Base-by-base conservation (phyloP, 2,888 invertebrate species). In the Drosophila suboccidentalis region DNA sequence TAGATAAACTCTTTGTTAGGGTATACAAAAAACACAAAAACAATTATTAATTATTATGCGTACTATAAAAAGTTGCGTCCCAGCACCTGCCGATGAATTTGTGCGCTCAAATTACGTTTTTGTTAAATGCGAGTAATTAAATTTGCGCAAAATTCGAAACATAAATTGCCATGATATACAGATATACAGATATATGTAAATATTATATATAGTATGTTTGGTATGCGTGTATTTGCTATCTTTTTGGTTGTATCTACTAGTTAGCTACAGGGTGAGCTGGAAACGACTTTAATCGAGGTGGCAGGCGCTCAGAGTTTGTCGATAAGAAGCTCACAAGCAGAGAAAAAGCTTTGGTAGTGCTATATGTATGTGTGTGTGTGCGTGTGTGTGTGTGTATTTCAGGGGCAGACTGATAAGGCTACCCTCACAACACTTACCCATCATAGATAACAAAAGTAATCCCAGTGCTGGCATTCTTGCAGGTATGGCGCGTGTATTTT, bases 391-490 rank as follows among this genome's bases (percentile, higher is more conserved):
- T 44, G 51, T 49, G 50, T 44, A 43, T 75, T 71, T 69, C 80
- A 80, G 67, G 71, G 80, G 77, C 78, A 65, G 19, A 4, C 44
- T 61, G 80, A 80, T 80, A 80, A 71, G 75, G n/a, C 49, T 29
- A 29, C 29, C 29, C 29, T 19, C 41, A 47, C 19, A 57, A 50
- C 71, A 91, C 91, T 91, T 87, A 91, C 91, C 91, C 88, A 90
- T 82, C 85, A 90, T 85, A 75, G 90, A 89, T 88, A 91, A 78
- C 63, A 90, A 63, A 78, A 91, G 71, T 89, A 91, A 90, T 78
- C 91, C 90, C 69, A 91, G 78, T 65, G 87, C 87, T 71, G 84
- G 82, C 84, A 85, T 83, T 53, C 22, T 76, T 69, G 46, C 46
- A 70, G 60, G 22, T 70, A 51, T 70, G 73, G 41, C 41, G 50